Evolutionary conservation across 2,888 invertebrate species (phyloP), one percentile per base, ranked within the genome.

Genomic region (Timandra comae): DNA sequence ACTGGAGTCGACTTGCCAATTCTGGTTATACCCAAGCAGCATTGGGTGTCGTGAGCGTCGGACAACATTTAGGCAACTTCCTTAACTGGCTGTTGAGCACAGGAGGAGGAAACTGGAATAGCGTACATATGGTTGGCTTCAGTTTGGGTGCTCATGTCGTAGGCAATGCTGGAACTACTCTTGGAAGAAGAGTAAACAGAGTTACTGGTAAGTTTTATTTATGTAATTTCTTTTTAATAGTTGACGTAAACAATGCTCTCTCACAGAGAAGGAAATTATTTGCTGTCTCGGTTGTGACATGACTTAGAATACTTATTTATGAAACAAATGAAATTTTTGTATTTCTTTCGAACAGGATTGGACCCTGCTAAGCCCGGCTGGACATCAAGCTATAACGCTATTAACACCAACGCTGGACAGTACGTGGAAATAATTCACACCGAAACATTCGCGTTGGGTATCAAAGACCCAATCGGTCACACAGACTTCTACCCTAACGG

Each of bases 401-500:
- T 84, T 4, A 68, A 60, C 29, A 27, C 42, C 7, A 55, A 52
- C 23, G 49, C 59, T 28, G 82, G 70, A 6, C 45, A 36, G 27
- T 74, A 76, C 35, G 80, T 82, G 0, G 82, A 84, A 44, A 51
- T 62, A 2, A 80, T 82, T 21, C 81, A 84, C 43, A 81, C 81
- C 0, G 74, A 82, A 19, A 72, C 73, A 12, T 63, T 71, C 3
- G 29, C 56, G 0, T 60, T 76, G 3, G 84, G 82, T 9, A 75
- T 79, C 38, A 63, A 64, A 33, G 52, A 68, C 29, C 54, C 58
- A 1, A 62, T 73, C 13, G 71, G 59, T 3, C 23, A 76, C 26
- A 58, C 64, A 7, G 73, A 81, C 50, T 84, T 81, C 55, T 85
- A 80, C 47, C 77, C 78, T 3, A 82, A 82, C 41, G 80, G 79